phyloP scores from a whole-genome alignment of 2,113 vertebrate genomes.

The Ictalurus punctatus region DNA sequence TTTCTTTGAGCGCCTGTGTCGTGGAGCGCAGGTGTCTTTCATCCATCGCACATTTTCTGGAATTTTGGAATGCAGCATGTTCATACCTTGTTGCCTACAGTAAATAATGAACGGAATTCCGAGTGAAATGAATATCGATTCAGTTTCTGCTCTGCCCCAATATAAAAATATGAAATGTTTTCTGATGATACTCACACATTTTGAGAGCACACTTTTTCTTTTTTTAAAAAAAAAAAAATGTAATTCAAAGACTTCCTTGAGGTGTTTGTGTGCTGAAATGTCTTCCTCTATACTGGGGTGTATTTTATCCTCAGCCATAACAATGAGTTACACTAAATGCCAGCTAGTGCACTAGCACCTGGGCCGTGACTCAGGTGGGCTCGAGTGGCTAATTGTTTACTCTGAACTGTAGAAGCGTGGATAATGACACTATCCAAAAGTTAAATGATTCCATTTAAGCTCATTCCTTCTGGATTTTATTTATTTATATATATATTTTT shows the following conservation, averaged over 20 bases:
- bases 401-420: background rate
- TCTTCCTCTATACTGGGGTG: background rate
- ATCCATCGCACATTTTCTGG: background rate
- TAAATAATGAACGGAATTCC: background rate
- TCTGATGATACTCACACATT: background rate
- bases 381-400: background rate
- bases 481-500: too few species aligned
- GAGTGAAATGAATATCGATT: background rate
- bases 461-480: background rate
- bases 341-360: background rate
- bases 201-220: background rate
- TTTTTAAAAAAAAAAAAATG: too few species aligned
- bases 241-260: background rate
- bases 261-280: background rate
- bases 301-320: background rate
- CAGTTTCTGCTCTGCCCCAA: background rate
- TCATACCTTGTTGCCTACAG: background rate
- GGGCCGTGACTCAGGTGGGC: background rate
- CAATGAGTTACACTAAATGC: background rate
- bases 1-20: background rate
- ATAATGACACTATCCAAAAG: background rate
- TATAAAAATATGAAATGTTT: background rate
- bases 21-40: background rate
- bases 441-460: background rate
- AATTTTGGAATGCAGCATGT: background rate